Conservation (phyloP, 2,113 vertebrate genomes). For the Chaetodon trifascialis region DNA sequence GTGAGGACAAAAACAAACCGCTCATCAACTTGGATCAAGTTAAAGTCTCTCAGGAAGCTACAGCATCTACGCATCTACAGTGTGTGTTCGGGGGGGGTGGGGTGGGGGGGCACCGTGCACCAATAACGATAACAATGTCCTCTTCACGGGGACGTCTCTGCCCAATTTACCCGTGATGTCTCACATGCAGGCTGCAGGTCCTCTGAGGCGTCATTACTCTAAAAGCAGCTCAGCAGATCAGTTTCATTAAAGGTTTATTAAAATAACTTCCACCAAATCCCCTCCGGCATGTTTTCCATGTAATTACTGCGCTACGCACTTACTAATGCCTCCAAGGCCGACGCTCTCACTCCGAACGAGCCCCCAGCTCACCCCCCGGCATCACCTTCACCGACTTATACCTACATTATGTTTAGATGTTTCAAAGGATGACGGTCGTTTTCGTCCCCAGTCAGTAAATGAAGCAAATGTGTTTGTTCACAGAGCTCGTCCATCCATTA, state of each 20-base stretch:
- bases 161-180: slow-evolving; percentile 41
- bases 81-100: slow-evolving; percentile 4
- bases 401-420: neutral
- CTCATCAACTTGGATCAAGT: neutral
- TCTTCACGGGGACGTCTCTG: slow-evolving; percentile 11
- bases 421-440: neutral
- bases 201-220: slow-evolving; percentile 59
- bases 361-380: slow-evolving; percentile 20
- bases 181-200: slow-evolving; percentile 21
- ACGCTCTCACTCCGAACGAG: slow-evolving; percentile 26
- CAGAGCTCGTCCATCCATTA: too few species aligned
- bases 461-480: too few species aligned
- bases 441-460: neutral
- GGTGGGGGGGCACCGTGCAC: slow-evolving; percentile 26
- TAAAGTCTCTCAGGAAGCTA: slow-evolving; percentile 14
- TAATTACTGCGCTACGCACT: slow-evolving; percentile 60
- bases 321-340: slow-evolving; percentile 49
- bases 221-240: slow-evolving; percentile 55
- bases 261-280: slow-evolving; percentile 71
- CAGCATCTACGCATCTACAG: slow-evolving; percentile 1
- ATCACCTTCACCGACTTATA: neutral
- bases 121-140: slow-evolving; percentile 34
- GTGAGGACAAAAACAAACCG: slow-evolving; percentile 48
- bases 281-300: slow-evolving; percentile 59
- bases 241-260: slow-evolving; percentile 79